A percentile compares a stretch with the other conserved stretches of the same genome.
Evolutionary conservation across 37 sponge, comb jelly and placozoan species (phyloP).

Genomic region (Lycopodina hypogea): DNA sequence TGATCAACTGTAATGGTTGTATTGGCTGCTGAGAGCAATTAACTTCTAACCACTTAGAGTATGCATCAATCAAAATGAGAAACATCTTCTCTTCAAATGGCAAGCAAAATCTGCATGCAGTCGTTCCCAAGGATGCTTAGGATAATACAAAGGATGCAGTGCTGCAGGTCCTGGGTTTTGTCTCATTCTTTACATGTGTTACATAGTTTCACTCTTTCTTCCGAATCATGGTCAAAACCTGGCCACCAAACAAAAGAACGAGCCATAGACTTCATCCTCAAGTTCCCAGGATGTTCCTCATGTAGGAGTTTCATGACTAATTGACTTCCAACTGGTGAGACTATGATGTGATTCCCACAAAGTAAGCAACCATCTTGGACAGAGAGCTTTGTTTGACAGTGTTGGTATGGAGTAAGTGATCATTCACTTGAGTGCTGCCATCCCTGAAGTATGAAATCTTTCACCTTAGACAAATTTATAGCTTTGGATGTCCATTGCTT

Average conservation of each 20-base stretch:
- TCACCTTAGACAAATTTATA: too few relatives aligned
- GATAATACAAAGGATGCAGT: too few relatives aligned
- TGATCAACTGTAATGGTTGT: background rate
- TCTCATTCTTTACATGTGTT: background rate
- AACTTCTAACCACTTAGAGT: background rate
- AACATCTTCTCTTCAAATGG: background rate
- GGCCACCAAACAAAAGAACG: conserved; percentile 3
- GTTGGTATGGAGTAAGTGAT: too few relatives aligned
- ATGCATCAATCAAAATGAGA: too few relatives aligned
- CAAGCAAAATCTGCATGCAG: background rate
- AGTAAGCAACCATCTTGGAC: too few relatives aligned
- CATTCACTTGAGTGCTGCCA: too few relatives aligned
- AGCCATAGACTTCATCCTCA: background rate
- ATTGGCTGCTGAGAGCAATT: background rate
- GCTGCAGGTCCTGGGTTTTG: background rate
- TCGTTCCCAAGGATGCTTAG: background rate
- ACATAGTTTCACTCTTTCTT: background rate
- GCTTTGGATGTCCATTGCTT: too few relatives aligned
- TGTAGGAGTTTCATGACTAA: background rate
- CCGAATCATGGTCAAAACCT: background rate
- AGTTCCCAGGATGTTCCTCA: background rate
- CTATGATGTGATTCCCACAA: too few relatives aligned
- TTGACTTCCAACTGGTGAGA: too few relatives aligned
- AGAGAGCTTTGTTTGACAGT: too few relatives aligned
- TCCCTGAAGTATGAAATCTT: too few relatives aligned